These are phyloP conservation scores for Campoplex capitator DNA, from an alignment of 2,888 invertebrate genomes.

Conservation along the genomic window DNA sequence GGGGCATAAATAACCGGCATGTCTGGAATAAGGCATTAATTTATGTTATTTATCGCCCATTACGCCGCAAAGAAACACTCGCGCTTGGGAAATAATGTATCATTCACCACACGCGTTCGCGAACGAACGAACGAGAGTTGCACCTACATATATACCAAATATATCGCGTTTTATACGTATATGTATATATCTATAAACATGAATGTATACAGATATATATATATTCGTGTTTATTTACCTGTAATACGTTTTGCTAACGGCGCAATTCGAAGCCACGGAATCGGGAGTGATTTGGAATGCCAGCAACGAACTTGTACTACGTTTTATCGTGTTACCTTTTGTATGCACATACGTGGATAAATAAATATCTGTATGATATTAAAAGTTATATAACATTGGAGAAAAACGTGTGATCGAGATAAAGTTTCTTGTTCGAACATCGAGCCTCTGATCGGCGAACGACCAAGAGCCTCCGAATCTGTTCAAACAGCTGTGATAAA, in stretches of 20 bases:
- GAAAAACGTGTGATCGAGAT: constrained; percentile 55
- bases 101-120: constrained; percentile 83
- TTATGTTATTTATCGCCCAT: constrained; percentile 84
- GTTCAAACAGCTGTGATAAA: too few relatives aligned
- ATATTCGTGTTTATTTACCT: constrained; percentile 15
- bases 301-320: constrained; percentile 75
- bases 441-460: not conserved
- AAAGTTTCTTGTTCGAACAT: constrained; percentile 67
- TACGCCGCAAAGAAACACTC: constrained; percentile 84
- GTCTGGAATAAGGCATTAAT: constrained; percentile 84
- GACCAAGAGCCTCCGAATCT: too few relatives aligned
- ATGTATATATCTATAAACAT: not conserved
- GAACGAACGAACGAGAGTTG: constrained; percentile 66
- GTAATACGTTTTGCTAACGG: constrained; percentile 48
- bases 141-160: constrained; percentile 32
- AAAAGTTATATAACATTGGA: not conserved
- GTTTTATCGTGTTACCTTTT: constrained; percentile 56
- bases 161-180: not conserved
- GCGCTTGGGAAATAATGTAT: constrained; percentile 84
- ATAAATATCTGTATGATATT: constrained; percentile 8
- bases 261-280: constrained; percentile 74
- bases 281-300: constrained; percentile 82
- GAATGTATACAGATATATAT: not conserved
- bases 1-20: constrained; percentile 83
- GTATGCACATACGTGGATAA: constrained; percentile 25